A percentile compares a stretch with the other conserved stretches of the same genome.
These are phyloP conservation scores for Idris sp. DNA, from an alignment of 1,140 invertebrate genomes.

Conservation along the genomic window DNA sequence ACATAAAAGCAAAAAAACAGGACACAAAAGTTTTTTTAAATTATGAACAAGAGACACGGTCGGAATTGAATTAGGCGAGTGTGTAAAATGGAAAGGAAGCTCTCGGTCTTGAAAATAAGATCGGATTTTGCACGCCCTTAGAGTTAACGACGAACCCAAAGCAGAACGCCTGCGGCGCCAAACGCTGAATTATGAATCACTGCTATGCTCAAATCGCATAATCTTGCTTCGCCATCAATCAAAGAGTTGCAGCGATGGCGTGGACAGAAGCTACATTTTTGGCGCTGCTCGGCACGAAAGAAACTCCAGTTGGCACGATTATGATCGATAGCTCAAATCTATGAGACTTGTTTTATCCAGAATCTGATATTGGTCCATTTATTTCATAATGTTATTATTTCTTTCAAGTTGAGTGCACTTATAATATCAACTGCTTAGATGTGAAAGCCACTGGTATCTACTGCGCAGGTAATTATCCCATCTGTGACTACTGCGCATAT, in stretches of 20 bases:
- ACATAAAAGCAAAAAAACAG: slow-evolving; percentile 33
- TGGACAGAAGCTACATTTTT: slow-evolving; percentile 54
- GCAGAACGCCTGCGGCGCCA: slow-evolving; percentile 43
- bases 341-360: too few relatives aligned
- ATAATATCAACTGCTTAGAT: too few relatives aligned
- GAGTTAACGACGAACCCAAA: slow-evolving; percentile 46
- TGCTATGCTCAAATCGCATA: slow-evolving; percentile 38
- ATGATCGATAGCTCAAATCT: slow-evolving; percentile 1
- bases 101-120: slow-evolving; percentile 7
- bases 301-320: slow-evolving; percentile 19
- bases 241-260: slow-evolving; percentile 26
- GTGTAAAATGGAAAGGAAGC: slow-evolving; percentile 10
- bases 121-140: slow-evolving; percentile 39
- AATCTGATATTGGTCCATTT: too few relatives aligned
- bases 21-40: slow-evolving; percentile 43
- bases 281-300: slow-evolving; percentile 15
- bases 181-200: slow-evolving; percentile 64
- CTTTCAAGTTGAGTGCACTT: too few relatives aligned
- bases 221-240: slow-evolving; percentile 54
- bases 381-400: too few relatives aligned
- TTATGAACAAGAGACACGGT: slow-evolving; percentile 42
- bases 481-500: too few relatives aligned
- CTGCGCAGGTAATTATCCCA: too few relatives aligned
- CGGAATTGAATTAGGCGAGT: slow-evolving; percentile 49
- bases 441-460: too few relatives aligned